Evolutionary conservation across 1,140 invertebrate genomes (phyloP).

Genomic region (Aplysia californica): DNA sequence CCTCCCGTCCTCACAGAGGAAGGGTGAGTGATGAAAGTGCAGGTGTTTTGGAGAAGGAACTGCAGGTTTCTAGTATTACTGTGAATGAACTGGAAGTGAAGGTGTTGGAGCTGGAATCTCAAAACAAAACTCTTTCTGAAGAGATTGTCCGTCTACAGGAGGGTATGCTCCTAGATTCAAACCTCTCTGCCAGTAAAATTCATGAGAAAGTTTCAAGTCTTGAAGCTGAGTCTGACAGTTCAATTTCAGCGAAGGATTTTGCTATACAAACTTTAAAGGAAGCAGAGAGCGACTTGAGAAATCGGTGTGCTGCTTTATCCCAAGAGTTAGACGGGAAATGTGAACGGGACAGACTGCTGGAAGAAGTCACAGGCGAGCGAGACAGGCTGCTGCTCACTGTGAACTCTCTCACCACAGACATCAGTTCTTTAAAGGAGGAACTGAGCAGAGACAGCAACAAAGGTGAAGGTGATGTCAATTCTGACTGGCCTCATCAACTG

Average conservation of each 20-base stretch:
- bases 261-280: too few species aligned
- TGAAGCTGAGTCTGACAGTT: too few species aligned
- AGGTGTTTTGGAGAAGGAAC: too few species aligned
- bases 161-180: too few species aligned
- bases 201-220: too few species aligned
- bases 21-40: too few species aligned
- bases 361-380: constrained; percentile 8
- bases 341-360: not conserved
- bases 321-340: not conserved
- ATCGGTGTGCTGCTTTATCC: not conserved
- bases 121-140: not conserved
- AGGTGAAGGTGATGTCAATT: not conserved
- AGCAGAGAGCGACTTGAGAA: not conserved
- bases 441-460: not conserved
- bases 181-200: too few species aligned
- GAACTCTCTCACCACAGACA: constrained; percentile 1
- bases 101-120: too few species aligned
- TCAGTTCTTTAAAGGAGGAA: not conserved
- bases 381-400: not conserved
- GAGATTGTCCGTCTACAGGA: not conserved
- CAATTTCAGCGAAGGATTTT: too few species aligned
- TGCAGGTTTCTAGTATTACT: too few species aligned
- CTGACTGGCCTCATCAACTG: not conserved
- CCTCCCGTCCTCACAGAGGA: too few species aligned
- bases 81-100: too few species aligned